Evolutionary conservation across 2,113 vertebrate genomes (phyloP).

Genomic region (Axis porcinus): DNA sequence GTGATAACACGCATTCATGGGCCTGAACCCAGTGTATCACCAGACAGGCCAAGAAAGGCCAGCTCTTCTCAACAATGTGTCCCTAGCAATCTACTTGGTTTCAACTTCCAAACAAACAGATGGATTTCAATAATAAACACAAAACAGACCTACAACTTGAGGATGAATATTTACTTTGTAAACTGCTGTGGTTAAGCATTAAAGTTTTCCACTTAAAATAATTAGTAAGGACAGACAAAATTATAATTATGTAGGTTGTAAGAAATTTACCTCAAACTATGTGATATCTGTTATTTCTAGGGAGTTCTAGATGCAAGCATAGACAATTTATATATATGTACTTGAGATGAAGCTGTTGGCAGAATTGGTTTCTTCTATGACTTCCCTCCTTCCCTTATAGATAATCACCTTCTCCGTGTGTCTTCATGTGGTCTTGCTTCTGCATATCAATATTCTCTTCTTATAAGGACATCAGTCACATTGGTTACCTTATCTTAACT

Average conservation of each 20-base stretch:
- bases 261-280: background rate
- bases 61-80: background rate
- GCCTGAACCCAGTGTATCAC: slow-evolving; percentile 20
- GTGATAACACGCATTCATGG: background rate
- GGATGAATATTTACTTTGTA: background rate
- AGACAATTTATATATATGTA: background rate
- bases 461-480: background rate
- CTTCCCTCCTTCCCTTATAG: background rate
- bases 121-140: background rate
- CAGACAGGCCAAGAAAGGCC: background rate
- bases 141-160: background rate
- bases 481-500: background rate
- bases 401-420: accelerated
- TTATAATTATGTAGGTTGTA: background rate
- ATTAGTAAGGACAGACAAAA: background rate
- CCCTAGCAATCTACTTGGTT: slow-evolving; percentile 29
- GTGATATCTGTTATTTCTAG: background rate
- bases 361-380: background rate
- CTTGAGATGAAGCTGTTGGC: background rate
- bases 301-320: background rate
- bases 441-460: background rate
- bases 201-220: background rate
- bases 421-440: background rate
- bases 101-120: slow-evolving; percentile 44
- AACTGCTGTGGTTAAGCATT: background rate